These are phyloP conservation scores for Leptinotarsa peninsularis DNA, from an alignment of 2,888 invertebrate genomes.

Conservation along the genomic window DNA sequence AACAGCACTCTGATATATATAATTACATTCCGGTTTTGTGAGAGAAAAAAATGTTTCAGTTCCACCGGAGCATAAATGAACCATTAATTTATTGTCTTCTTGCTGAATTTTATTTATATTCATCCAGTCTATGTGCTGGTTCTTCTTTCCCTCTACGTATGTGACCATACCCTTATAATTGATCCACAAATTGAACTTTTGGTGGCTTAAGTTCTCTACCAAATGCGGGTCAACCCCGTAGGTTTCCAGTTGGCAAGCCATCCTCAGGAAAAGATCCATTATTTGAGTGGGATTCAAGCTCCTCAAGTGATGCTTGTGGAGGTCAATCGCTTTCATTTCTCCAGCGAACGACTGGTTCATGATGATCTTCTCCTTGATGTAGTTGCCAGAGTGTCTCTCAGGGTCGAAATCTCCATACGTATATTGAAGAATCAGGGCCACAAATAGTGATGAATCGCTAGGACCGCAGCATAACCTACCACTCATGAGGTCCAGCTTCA, in stretches of 20 bases:
- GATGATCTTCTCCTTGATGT: constrained; percentile 45
- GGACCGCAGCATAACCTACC: constrained; percentile 44
- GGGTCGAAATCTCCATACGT: constrained; percentile 43
- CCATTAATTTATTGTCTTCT: constrained; percentile 38
- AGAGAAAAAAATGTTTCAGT: constrained; percentile 41
- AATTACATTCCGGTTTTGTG: constrained; percentile 46
- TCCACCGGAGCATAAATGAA: constrained; percentile 34
- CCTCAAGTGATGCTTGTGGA: constrained; percentile 45
- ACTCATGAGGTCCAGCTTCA: constrained; percentile 47
- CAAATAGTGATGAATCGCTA: constrained; percentile 45
- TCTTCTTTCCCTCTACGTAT: constrained; percentile 36
- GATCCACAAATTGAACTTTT: constrained; percentile 46
- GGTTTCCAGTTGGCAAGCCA: constrained; percentile 49
- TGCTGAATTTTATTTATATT: constrained; percentile 42
- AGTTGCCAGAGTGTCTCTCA: constrained; percentile 38
- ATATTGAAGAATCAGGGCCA: constrained; percentile 47
- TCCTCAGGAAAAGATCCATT: constrained; percentile 47
- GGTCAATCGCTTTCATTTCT: constrained; percentile 48
- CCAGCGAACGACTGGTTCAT: constrained; percentile 44
- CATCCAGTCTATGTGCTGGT: constrained; percentile 42
- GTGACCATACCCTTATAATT: constrained; percentile 46
- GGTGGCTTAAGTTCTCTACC: constrained; percentile 36
- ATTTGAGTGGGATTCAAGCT: constrained; percentile 41
- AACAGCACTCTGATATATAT: constrained; percentile 45
- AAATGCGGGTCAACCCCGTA: constrained; percentile 50